Base-by-base conservation (phyloP, 2,888 invertebrate species). In the Drosophila pseudotalamancana region DNA sequence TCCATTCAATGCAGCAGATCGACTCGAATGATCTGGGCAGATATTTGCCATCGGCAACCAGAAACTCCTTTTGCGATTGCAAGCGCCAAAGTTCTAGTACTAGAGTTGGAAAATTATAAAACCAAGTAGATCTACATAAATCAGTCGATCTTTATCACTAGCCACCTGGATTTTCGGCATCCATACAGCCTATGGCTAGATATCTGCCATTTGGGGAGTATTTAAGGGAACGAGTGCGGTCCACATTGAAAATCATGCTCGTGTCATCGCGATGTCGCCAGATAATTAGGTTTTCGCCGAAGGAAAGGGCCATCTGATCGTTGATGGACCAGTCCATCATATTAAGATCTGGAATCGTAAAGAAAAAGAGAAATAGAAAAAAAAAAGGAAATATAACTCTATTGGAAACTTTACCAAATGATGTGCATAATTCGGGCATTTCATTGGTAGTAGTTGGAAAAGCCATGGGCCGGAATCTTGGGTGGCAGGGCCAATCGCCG, bases 401-500 rank as follows among this genome's bases (percentile, higher is more conserved):
- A 23, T 3, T 11, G 3, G n/a, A 29, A n/a, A 6, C 6, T 1
- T 6, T 63, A 73, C 75, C 54, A 34, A 69, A 57, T 0, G 50
- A 23, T 1, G 23, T 23, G 14, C 53, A 56, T 1, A 71, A 46
- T 1, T 68, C 87, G 0, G 90, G 89, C 53, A 91, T 69, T 67
- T 91, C 90, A 54, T 91, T 91, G 4, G 89, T 90, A 35, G 90
- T 87, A 45, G 88, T 88, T 4, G 86, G 60, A 62, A 77, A 85
- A 0, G 88, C 90, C 6, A 77, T 55, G 0, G 91, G 91, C 14
- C 81, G 86, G 0, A 48, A 11, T 1, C 91, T 85, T 0, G 91
- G 91, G 9, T 49, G 66, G 37, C 91, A 91, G 5, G 85, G 83
- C 91, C 91, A 91, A 70, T 91, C 91, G 4, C 61, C 69, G 23